Evolutionary conservation across 1,140 invertebrate genomes (phyloP).

Genomic region (Drosophila saltans): DNA sequence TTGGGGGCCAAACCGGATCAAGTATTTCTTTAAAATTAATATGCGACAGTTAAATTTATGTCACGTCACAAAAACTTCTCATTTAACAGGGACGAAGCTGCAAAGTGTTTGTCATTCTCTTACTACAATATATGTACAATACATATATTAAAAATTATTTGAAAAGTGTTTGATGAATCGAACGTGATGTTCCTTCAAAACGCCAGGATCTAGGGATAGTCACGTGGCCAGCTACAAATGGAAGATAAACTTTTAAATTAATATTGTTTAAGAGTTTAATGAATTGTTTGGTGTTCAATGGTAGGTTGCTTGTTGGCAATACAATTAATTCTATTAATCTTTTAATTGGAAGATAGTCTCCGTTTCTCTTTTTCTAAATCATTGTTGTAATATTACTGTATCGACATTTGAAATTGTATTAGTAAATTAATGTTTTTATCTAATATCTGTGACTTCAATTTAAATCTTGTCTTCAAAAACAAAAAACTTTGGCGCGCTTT

Average conservation of each 20-base stretch:
- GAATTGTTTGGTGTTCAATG: background rate
- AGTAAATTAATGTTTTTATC: no score
- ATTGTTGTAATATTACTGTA: background rate
- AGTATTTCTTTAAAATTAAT: conserved; percentile 55
- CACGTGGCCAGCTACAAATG: conserved; percentile 43
- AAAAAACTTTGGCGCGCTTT: conserved; percentile 54
- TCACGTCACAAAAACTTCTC: conserved; percentile 57
- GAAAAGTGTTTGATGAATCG: conserved; percentile 58
- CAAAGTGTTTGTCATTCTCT: conserved; percentile 56
- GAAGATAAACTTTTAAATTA: background rate
- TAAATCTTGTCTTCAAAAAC: no score
- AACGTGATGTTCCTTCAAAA: conserved; percentile 73
- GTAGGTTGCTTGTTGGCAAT: background rate
- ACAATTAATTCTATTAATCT: background rate
- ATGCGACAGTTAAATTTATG: conserved; percentile 62
- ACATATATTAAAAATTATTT: conserved; percentile 54
- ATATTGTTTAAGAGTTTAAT: conserved; percentile 24
- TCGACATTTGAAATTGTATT: no score
- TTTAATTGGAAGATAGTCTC: background rate
- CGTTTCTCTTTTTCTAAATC: background rate
- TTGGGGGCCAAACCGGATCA: background rate
- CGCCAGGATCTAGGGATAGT: conserved; percentile 47
- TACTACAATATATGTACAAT: conserved; percentile 34
- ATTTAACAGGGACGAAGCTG: background rate
- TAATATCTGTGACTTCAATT: no score